Base-by-base conservation (phyloP, 1,140 invertebrate species). In the Pectinophora gossypiella region DNA sequence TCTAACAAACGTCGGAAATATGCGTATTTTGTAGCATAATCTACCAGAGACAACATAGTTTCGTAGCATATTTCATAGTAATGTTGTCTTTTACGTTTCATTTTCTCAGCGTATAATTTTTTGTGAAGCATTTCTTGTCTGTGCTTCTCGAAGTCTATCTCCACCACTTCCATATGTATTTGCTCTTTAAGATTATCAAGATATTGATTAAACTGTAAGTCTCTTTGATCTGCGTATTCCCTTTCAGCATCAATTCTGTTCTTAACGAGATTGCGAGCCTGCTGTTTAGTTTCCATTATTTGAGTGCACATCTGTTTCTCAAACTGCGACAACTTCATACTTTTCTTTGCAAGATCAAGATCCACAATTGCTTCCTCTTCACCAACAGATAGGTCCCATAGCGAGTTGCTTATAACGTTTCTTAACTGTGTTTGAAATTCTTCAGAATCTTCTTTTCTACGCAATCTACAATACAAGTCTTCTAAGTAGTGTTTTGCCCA, bases 271-370 rank as follows among this genome's bases (percentile, higher is more conserved):
- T 85, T 80, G 9, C 88, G 76, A 21, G 88, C 89, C 58, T 90
- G 84, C 20, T 90, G 76, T 15, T 89, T 88, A 0, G 91, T 88
- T 62, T 91, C 89, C 65, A 89, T 88, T 23, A 92, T 70, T 73
- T 91, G 90, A 21, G 85, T 88, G 21, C 89, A 79, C 72, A 93
- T 90, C 71, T 90, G 89, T 64, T 92, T 92, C 56, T 93, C 91
- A 67, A 91, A 91, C 19, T 88, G 78, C 1, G 91, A 91, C 47
- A 92, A 85, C 59, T 89, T 88, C 56, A 91, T 65, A 2, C 91
- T 80, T 57, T 89, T 90, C 50, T 87, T 82, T 0, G 87, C 87
- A 12, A 91, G 68, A n/a, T 83, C 68, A 32, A 73, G 75, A 55
- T 91, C 85, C 16, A 90, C 65, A 45, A 84, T 72, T 38, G 63